A percentile compares a stretch with the other conserved stretches of the same genome.
phyloP scores from a whole-genome alignment of 2,888 invertebrate genomes.

The Orthosia gracilis region DNA sequence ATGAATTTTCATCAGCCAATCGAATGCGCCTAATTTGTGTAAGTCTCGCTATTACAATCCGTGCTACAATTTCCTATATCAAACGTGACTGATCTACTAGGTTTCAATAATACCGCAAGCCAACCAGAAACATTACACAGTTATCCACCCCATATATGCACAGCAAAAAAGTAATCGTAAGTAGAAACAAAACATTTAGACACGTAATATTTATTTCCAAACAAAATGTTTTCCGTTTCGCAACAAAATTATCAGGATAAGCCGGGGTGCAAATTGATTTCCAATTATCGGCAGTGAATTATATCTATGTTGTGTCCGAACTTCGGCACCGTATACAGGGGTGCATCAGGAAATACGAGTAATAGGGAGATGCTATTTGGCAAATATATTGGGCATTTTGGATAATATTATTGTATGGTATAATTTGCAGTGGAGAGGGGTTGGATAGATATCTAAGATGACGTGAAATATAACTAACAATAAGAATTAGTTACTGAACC shows the following conservation, averaged over 20 bases:
- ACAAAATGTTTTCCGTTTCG: constrained; percentile 49
- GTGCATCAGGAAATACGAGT: constrained; percentile 18
- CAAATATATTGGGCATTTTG: constrained; percentile 20
- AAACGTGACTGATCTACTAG: constrained; percentile 12
- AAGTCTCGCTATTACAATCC: not conserved
- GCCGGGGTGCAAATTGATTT: constrained; percentile 51
- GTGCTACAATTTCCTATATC: constrained; percentile 5
- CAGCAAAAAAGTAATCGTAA: not conserved
- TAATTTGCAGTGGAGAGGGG: not conserved
- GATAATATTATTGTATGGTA: not conserved
- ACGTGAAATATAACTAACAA: not conserved
- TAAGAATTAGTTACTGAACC: not conserved
- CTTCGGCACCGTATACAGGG: constrained; percentile 17
- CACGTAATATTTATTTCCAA: constrained; percentile 39
- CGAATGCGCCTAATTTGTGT: not conserved
- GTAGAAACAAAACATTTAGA: constrained; percentile 24
- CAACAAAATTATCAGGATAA: constrained; percentile 55
- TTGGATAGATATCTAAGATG: not conserved
- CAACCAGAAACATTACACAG: not conserved
- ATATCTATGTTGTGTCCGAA: constrained; percentile 30
- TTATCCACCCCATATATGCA: not conserved
- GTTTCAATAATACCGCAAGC: constrained; percentile 9
- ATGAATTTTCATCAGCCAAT: not conserved
- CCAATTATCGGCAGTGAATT: constrained; percentile 57
- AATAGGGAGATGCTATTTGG: constrained; percentile 20